phyloP scores from a whole-genome alignment of 2,113 vertebrate genomes.

The Gobio gobio region DNA sequence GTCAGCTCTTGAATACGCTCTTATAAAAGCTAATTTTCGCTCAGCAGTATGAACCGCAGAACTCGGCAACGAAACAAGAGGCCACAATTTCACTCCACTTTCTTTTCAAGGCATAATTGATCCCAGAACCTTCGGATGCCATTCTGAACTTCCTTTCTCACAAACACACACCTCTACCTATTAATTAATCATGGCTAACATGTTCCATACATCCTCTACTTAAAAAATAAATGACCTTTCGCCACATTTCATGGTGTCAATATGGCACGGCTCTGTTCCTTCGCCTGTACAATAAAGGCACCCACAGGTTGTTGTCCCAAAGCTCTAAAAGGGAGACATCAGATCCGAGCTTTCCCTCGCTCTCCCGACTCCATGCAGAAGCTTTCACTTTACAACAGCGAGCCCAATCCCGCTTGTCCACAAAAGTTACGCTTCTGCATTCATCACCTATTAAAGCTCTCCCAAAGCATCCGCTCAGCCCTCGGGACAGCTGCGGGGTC shows the following conservation, averaged over 20 bases:
- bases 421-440: constrained; percentile 23
- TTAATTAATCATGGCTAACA: constrained; percentile 58
- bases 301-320: constrained; percentile 32
- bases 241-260: constrained; percentile 45
- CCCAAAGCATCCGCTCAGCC: constrained; percentile 9
- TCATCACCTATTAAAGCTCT: constrained; percentile 35
- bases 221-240: constrained; percentile 57
- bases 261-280: constrained; percentile 55
- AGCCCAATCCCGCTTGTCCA: constrained; percentile 9
- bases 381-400: not conserved
- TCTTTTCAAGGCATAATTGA: constrained; percentile 41
- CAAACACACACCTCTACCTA: constrained; percentile 36
- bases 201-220: constrained; percentile 57
- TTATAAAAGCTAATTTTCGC: constrained; percentile 49
- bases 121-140: constrained; percentile 44
- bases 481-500: constrained; percentile 32
- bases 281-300: not conserved
- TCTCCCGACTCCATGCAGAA: not conserved
- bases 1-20: constrained; percentile 31
- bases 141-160: constrained; percentile 24
- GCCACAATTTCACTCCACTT: not conserved
- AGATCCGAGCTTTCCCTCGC: not conserved
- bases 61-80: constrained; percentile 21
- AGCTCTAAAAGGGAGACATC: not conserved
- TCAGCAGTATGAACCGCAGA: constrained; percentile 27